Evolutionary conservation across 2,888 invertebrate genomes (phyloP), one percentile per base, ranked within the genome.

Genomic region (Lepidocyrtoides sp.): DNA sequence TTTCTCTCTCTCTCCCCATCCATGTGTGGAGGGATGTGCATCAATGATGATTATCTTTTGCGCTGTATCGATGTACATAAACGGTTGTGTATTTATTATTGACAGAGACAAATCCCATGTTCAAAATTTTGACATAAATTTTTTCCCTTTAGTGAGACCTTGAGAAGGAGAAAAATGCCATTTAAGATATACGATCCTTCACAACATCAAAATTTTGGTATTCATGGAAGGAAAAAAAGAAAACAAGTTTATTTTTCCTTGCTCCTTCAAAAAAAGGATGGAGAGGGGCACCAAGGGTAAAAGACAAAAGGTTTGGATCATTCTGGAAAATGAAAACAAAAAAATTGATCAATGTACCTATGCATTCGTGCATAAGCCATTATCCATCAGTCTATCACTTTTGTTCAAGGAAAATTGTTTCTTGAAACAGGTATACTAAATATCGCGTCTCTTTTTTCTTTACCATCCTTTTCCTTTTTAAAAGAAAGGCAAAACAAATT

Each of bases 41-140:
- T 66, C 29, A 5, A 5, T 2, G 26, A 60, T 60, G 26, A 60
- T 60, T 20, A 23, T 60, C n/a, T 66, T 14, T 32, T n/a, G 26
- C 4, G 29, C n/a, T 36, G 14, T 10, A 14, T 66, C 4, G 8
- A 32, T 26, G 32, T 63, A 29, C 12, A 29, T 63, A 36, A 36
- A 17, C 57, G 57, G 0, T 29, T 69, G 72, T 72, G 36, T 57
- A 69, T 84, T 85, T 69, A 63, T 86, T 60, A 87, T 81, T 87
- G 87, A 87, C 79, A 87, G 66, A 87, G 87, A 79, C 87, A 87
- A 87, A 87, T 87, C 63, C 26, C 60, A 7, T 29, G 32, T 69
- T 84, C 17, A 69, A 84, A 84, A 69, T 36, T 63, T 66, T 23
- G 44, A 63, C 82, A 44, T 63, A 83, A 83, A 66, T 66, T 17